Percentiles rank a stretch among this genome's conserved stretches.
Conservation (phyloP, 2,888 invertebrate species). For the Amblyjoppa fuscipennis region DNA sequence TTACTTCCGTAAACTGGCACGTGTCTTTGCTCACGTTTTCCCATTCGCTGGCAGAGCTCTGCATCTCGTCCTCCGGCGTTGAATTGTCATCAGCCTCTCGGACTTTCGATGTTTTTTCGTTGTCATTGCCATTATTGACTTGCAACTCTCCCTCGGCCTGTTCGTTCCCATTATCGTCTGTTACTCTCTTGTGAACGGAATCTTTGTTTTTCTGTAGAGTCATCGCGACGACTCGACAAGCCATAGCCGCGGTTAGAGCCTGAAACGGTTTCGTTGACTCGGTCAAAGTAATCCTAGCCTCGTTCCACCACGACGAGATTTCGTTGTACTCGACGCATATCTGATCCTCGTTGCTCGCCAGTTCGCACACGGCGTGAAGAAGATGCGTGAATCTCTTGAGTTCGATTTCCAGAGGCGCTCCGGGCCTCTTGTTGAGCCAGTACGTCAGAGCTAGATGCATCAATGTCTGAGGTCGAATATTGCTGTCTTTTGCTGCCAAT, state of each 20-base stretch:
- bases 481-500: constrained; percentile 84
- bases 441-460: constrained; percentile 90
- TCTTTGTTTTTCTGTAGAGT: constrained; percentile 85
- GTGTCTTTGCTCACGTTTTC: constrained; percentile 94
- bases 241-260: constrained; percentile 93
- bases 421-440: constrained; percentile 88
- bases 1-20: constrained; percentile 94
- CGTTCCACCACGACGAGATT: constrained; percentile 93
- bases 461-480: constrained; percentile 89
- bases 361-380: constrained; percentile 89
- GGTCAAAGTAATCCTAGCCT: constrained; percentile 90
- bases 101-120: constrained; percentile 72
- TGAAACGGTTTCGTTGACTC: constrained; percentile 91
- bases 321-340: constrained; percentile 89
- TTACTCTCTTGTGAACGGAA: constrained; percentile 64
- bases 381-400: constrained; percentile 90
- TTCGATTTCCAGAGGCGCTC: constrained; percentile 87
- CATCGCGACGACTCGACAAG: constrained; percentile 91
- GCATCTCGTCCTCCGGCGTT: constrained; percentile 86
- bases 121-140: constrained; percentile 72
- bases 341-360: constrained; percentile 86
- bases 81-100: constrained; percentile 79
- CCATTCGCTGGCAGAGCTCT: constrained; percentile 87
- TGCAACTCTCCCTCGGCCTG: constrained; percentile 62
- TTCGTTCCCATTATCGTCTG: constrained; percentile 76